Conservation (phyloP, 2,888 invertebrate species). For the Tipula unca region DNA sequence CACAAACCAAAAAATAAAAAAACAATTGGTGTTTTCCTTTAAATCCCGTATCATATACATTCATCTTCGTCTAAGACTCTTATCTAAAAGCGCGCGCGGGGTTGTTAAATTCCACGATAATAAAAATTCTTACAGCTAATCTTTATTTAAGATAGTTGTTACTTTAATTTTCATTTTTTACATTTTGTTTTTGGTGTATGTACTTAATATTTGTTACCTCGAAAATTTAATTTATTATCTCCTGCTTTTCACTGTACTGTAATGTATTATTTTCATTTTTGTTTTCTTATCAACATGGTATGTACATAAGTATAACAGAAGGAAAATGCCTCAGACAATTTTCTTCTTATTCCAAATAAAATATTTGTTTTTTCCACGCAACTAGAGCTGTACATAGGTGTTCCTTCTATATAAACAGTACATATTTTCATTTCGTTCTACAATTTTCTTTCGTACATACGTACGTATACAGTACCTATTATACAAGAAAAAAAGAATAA, state of each 20-base stretch:
- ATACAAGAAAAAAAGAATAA: background rate
- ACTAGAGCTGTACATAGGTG: background rate
- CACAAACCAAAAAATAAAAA: background rate
- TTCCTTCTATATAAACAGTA: background rate
- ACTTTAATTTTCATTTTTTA: background rate
- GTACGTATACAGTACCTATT: too few relatives aligned
- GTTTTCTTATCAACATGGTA: background rate
- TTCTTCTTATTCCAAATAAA: background rate
- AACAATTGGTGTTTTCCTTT: background rate
- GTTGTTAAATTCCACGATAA: background rate
- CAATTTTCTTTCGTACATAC: background rate
- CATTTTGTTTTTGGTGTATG: background rate
- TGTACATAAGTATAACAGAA: background rate
- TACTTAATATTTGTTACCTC: background rate
- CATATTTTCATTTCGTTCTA: background rate
- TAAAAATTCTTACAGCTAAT: background rate
- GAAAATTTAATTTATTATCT: slow-evolving; percentile 8
- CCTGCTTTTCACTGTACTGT: background rate
- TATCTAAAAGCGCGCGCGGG: background rate
- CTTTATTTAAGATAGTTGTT: slow-evolving; percentile 4
- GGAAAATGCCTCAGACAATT: background rate
- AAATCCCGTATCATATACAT: background rate
- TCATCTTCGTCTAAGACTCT: background rate
- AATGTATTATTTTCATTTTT: background rate
- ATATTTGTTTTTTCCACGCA: background rate